phyloP scores from a whole-genome alignment of 1,140 invertebrate genomes.

The Acromyrmex heyeri region DNA sequence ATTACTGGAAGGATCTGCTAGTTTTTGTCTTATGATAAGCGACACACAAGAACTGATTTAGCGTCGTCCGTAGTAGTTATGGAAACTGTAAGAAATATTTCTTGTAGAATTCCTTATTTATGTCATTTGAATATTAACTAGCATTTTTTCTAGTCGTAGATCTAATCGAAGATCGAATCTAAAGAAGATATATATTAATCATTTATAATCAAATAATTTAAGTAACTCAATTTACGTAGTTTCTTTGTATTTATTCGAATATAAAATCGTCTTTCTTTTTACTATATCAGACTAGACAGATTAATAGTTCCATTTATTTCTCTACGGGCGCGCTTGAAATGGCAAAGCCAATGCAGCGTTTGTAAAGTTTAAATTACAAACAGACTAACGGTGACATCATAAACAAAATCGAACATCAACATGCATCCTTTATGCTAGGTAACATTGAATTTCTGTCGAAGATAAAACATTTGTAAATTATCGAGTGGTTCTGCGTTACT shows the following conservation, averaged over 20 bases:
- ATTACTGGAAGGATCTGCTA: constrained; percentile 56
- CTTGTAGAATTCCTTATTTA: not conserved
- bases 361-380: constrained; percentile 39
- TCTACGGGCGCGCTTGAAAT: constrained; percentile 47
- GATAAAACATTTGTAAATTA: constrained; percentile 46
- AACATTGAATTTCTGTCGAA: constrained; percentile 44
- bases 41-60: constrained; percentile 36
- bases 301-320: constrained; percentile 12
- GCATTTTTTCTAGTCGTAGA: not conserved
- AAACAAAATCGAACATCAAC: constrained; percentile 45
- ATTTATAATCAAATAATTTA: not conserved
- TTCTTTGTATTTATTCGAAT: constrained; percentile 2
- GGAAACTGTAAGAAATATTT: constrained; percentile 4
- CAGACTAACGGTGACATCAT: constrained; percentile 19
- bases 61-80: constrained; percentile 38
- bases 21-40: constrained; percentile 49
- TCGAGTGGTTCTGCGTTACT: constrained; percentile 25
- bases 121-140: not conserved
- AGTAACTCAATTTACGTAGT: not conserved
- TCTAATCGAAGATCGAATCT: not conserved
- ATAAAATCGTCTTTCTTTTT: not conserved
- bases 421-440: constrained; percentile 48
- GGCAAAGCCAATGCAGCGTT: constrained; percentile 41
- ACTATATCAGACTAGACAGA: not conserved
- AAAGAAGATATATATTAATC: not conserved